A percentile compares a stretch with the other conserved stretches of the same genome.
phyloP scores from a whole-genome alignment of 2,113 vertebrate genomes.

The Geococcyx californianus region DNA sequence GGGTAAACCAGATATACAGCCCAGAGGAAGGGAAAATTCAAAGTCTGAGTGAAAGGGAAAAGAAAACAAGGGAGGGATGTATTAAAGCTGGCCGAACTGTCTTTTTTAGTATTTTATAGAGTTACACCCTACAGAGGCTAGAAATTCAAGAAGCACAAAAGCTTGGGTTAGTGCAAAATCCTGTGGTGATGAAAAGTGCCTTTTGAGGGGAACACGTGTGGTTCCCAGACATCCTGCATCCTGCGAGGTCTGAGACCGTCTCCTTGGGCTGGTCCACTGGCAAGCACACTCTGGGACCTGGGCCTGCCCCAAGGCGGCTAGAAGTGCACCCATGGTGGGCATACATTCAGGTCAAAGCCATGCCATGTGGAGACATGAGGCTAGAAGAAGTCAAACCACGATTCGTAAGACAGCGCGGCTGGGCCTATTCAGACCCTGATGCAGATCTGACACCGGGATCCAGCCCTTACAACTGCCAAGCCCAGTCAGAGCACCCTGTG shows the following conservation, averaged over 20 bases:
- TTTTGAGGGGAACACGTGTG: neutral
- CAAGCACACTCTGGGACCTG: fast-evolving
- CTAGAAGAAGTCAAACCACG: neutral
- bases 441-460: neutral
- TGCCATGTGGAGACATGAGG: neutral
- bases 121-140: neutral
- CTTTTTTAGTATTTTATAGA: neutral
- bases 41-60: neutral
- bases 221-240: neutral
- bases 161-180: neutral
- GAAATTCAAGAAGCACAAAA: neutral
- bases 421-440: neutral
- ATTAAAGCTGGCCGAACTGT: neutral
- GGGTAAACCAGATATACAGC: neutral
- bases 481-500: neutral
- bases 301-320: neutral
- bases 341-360: neutral
- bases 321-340: neutral
- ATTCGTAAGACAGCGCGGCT: neutral
- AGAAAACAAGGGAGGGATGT: neutral
- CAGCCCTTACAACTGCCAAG: neutral
- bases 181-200: neutral
- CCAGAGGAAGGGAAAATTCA: neutral
- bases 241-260: neutral
- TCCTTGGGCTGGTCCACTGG: neutral